Conservation (phyloP, 2,113 vertebrate genomes). For the Apteryx mantelli region DNA sequence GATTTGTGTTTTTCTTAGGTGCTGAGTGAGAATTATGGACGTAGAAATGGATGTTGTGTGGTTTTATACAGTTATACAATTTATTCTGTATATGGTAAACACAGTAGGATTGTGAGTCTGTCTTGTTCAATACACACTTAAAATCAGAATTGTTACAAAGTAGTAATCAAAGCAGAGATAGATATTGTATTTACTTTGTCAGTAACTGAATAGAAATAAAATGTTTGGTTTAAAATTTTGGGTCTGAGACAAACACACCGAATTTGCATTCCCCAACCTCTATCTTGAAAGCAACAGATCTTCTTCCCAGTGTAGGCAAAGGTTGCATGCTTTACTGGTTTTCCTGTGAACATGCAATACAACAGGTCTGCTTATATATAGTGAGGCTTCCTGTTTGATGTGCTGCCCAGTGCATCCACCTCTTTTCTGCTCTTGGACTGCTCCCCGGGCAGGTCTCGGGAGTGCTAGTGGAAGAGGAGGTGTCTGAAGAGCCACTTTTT, state of each 20-base stretch:
- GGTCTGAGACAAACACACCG: background rate
- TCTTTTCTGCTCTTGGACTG: accelerated
- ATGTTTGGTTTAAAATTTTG: background rate
- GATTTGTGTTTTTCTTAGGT: background rate
- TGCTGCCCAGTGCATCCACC: accelerated
- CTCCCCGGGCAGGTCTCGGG: background rate
- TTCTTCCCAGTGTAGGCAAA: accelerated
- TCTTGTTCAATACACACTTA: no score
- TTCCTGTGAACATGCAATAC: no score
- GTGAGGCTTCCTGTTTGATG: background rate
- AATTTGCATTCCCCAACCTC: background rate
- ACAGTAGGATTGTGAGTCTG: no score
- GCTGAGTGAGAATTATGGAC: background rate
- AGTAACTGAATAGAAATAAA: no score
- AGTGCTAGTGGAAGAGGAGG: background rate
- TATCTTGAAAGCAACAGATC: background rate
- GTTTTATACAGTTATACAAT: no score
- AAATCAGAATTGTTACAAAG: no score
- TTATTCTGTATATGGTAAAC: no score
- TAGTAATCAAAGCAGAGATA: no score
- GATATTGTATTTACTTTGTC: no score
- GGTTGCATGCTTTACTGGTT: no score
- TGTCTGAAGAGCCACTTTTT: background rate
- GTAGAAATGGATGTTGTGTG: no score
- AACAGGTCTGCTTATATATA: no score